Evolutionary conservation across 2,797 vertebrate genomes (phyloP).

Genomic region (Melanotaenia nigrans): DNA sequence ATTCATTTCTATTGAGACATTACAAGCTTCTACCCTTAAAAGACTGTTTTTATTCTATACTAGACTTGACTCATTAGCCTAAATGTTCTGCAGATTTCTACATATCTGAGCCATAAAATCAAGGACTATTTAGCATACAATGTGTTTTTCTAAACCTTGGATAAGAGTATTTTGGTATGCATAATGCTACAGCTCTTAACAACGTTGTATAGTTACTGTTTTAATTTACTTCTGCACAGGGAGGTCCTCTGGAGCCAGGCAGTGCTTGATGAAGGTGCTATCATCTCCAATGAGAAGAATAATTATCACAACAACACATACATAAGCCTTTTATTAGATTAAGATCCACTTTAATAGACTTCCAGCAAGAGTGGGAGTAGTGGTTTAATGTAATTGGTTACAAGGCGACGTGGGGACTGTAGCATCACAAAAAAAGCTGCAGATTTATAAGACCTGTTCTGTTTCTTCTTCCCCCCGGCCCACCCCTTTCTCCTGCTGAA

Average conservation of each 20-base stretch:
- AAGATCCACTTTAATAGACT: slow-evolving; percentile 76
- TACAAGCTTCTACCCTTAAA: background rate
- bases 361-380: slow-evolving; percentile 64
- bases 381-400: slow-evolving; percentile 78
- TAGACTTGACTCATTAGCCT: too few relatives aligned
- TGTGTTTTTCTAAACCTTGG: slow-evolving; percentile 46
- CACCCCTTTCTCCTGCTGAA: slow-evolving; percentile 29
- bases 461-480: background rate
- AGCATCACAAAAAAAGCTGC: slow-evolving; percentile 53
- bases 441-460: slow-evolving; percentile 58
- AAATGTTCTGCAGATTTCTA: slow-evolving; percentile 43
- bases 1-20: slow-evolving; percentile 16
- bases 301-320: slow-evolving; percentile 79
- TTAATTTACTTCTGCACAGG: slow-evolving; percentile 68
- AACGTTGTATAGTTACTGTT: slow-evolving; percentile 51
- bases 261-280: slow-evolving; percentile 77
- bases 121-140: slow-evolving; percentile 57
- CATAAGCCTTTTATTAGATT: slow-evolving; percentile 77
- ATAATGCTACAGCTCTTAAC: slow-evolving; percentile 42
- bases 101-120: slow-evolving; percentile 46
- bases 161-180: slow-evolving; percentile 53
- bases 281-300: slow-evolving; percentile 77
- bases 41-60: too few relatives aligned
- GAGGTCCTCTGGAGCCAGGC: slow-evolving; percentile 54
- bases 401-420: slow-evolving; percentile 59